These are phyloP conservation scores for Thereva unica DNA, from an alignment of 2,888 invertebrate species.

Conservation along the genomic window DNA sequence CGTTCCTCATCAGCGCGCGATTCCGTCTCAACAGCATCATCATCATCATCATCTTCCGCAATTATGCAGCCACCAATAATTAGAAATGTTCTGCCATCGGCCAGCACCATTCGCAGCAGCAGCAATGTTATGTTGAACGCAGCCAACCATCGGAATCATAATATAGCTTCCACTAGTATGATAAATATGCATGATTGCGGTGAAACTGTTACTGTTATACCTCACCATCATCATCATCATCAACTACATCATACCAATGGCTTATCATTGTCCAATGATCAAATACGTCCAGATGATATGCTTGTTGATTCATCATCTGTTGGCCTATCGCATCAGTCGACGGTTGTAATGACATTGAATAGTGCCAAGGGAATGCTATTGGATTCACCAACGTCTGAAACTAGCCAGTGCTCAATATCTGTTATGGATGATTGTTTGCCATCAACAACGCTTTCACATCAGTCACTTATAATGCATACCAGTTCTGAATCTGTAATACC, in stretches of 20 bases:
- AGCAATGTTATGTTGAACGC: conserved; percentile 23
- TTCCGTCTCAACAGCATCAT: conserved; percentile 13
- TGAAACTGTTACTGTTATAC: conserved; percentile 36
- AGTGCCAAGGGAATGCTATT: background rate
- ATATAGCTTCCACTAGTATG: conserved; percentile 14
- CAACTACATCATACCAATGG: conserved; percentile 29
- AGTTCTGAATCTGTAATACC: conserved; percentile 19
- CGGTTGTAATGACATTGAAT: too few relatives aligned
- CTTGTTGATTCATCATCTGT: conserved; percentile 17
- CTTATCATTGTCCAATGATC: conserved; percentile 13
- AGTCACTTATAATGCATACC: conserved; percentile 14
- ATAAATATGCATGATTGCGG: conserved; percentile 29
- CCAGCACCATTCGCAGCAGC: conserved; percentile 33
- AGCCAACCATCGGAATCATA: conserved; percentile 5
- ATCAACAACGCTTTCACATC: conserved; percentile 33
- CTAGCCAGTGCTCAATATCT: background rate
- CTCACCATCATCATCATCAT: conserved; percentile 26
- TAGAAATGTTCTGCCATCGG: conserved; percentile 23
- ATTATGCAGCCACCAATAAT: conserved; percentile 14
- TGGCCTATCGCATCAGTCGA: conserved; percentile 1
- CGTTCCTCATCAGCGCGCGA: conserved; percentile 28
- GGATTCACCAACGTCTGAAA: conserved; percentile 16
- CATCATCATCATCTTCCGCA: conserved; percentile 11
- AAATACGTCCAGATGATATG: conserved; percentile 9
- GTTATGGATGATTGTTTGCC: conserved; percentile 30